A percentile compares a stretch with the other conserved stretches of the same genome.
phyloP scores from a whole-genome alignment of 1,140 invertebrate genomes.

The Drosophila navojoa region DNA sequence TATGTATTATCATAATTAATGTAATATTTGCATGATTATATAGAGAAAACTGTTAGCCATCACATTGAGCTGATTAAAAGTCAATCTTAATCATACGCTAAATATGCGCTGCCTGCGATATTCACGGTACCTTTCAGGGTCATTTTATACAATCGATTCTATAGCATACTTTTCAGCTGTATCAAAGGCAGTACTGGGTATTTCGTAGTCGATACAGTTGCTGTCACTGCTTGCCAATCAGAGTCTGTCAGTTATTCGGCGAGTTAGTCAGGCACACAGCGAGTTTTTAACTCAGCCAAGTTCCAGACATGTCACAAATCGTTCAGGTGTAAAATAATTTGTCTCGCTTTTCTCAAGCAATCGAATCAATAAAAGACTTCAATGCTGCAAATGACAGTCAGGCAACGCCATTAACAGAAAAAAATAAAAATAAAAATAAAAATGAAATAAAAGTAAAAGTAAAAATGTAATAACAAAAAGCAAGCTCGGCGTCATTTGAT shows the following conservation, averaged over 20 bases:
- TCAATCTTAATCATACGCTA: no score
- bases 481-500: constrained; percentile 50
- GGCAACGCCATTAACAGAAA: constrained; percentile 18
- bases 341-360: constrained; percentile 61
- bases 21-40: no score
- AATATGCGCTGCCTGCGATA: no score
- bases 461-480: not conserved
- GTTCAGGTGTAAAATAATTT: constrained; percentile 76
- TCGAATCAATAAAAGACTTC: constrained; percentile 57
- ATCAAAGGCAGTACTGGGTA: not conserved
- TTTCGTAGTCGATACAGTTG: not conserved
- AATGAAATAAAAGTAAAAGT: constrained; percentile 13
- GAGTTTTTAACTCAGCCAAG: constrained; percentile 37
- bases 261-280: constrained; percentile 22
- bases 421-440: constrained; percentile 18
- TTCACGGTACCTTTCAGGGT: no score
- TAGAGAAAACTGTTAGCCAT: no score
- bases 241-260: constrained; percentile 27
- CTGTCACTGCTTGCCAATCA: constrained; percentile 46
- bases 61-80: not conserved
- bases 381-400: constrained; percentile 55
- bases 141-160: no score
- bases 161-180: constrained; percentile 5
- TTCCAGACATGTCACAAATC: constrained; percentile 70
- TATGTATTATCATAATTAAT: no score